These are phyloP conservation scores for Phalloptychus januarius DNA, from an alignment of 2,797 vertebrate genomes.

Conservation along the genomic window DNA sequence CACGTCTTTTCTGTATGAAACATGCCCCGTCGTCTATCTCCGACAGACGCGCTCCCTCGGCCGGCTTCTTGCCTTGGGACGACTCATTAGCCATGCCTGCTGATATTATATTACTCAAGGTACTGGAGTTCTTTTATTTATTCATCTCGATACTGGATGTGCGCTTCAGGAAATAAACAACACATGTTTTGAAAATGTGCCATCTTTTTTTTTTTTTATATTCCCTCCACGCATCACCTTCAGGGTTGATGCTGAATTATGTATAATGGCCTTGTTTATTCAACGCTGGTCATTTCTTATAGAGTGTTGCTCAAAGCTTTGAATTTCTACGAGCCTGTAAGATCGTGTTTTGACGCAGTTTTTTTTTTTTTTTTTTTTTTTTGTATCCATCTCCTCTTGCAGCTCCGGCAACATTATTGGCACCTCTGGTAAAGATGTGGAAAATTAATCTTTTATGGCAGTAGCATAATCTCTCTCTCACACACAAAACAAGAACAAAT, in stretches of 20 bases:
- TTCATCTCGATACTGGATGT: slow-evolving; percentile 83
- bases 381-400: background rate
- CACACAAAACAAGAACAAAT: background rate
- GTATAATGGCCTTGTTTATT: background rate
- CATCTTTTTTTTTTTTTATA: slow-evolving; percentile 30
- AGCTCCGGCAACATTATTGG: background rate
- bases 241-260: slow-evolving; percentile 4
- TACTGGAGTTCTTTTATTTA: slow-evolving; percentile 72
- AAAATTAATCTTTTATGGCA: background rate
- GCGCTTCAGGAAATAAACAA: slow-evolving; percentile 83
- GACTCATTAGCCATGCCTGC: slow-evolving; percentile 76
- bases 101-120: slow-evolving; percentile 74
- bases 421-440: background rate
- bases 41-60: slow-evolving; percentile 51
- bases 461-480: background rate
- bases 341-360: slow-evolving; percentile 11
- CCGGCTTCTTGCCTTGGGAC: slow-evolving; percentile 52
- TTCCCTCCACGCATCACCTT: slow-evolving; percentile 13
- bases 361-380: background rate
- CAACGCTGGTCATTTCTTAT: background rate
- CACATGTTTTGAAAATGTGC: slow-evolving; percentile 73
- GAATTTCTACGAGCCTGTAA: background rate
- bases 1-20: slow-evolving; percentile 64
- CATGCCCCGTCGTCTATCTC: slow-evolving; percentile 54
- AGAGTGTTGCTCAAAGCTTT: slow-evolving; percentile 9